Evolutionary conservation across 2,113 vertebrate genomes (phyloP).

Genomic region (Gymnarchus niloticus): DNA sequence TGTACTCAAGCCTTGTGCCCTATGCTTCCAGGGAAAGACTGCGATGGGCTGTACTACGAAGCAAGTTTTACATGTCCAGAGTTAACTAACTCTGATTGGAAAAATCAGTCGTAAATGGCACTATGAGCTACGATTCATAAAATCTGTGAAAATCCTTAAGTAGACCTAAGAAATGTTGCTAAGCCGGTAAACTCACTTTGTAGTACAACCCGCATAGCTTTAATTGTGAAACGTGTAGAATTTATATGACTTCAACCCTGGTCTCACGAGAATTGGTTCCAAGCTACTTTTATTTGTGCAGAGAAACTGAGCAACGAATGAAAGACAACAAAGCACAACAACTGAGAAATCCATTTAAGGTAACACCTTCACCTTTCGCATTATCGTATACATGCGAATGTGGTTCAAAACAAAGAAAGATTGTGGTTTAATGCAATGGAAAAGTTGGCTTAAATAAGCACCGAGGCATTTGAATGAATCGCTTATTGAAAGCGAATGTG

Average conservation of each 20-base stretch:
- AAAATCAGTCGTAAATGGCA: too few relatives aligned
- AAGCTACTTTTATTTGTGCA: background rate
- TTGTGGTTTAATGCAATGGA: background rate
- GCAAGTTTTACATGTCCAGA: too few relatives aligned
- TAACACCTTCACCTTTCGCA: background rate
- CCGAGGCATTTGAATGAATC: background rate
- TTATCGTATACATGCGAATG: background rate
- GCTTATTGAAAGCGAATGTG: background rate
- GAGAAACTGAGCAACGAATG: too few relatives aligned
- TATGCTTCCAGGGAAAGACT: too few relatives aligned
- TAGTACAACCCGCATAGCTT: too few relatives aligned
- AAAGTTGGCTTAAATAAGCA: background rate
- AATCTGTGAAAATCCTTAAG: too few relatives aligned
- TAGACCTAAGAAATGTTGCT: too few relatives aligned
- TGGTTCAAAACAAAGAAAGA: background rate
- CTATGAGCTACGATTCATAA: too few relatives aligned
- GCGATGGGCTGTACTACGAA: too few relatives aligned
- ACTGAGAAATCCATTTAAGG: background rate
- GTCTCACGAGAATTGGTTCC: background rate
- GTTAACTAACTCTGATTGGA: too few relatives aligned
- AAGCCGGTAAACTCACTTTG: too few relatives aligned
- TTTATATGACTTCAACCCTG: background rate
- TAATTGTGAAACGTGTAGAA: background rate
- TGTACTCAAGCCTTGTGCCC: too few relatives aligned
- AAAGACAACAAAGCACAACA: background rate